Evolutionary conservation across 2,797 vertebrate genomes (phyloP), one percentile per base, ranked within the genome.

Genomic region (Epinephelus coioides): DNA sequence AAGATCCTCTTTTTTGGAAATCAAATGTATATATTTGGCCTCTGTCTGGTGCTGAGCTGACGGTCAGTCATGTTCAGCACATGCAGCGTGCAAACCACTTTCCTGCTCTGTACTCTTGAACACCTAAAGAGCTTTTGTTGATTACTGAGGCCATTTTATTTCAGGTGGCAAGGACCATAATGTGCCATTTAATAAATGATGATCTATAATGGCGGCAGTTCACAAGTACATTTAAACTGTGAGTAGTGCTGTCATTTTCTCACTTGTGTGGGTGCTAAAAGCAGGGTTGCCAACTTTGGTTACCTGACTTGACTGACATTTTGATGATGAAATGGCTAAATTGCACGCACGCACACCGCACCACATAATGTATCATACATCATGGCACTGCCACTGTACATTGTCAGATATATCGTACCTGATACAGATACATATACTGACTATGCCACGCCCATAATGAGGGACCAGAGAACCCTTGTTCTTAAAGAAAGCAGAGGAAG

Each of bases 111-210:
- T 50, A 59, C 60, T 55, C 59, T 56, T 49, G 5, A 75, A 74
- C 25, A 50, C 13, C 21, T 17, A 56, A 80, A 67, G 27, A 15
- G 60, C 19, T 61, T 49, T 47, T 60, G 63, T 54, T 82, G 47
- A 87, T 84, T 61, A 59, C 76, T 38, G 46, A 50, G 11, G 43
- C 4, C 5, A 23, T 76, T 72, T 64, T 34, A 80, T 73, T 67
- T 4, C 53, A 80, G 47, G 62, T 78, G 66, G 18, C 21, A 54
- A 47, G 11, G 49, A 61, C 64, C 49, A 38, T 78, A 54, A 81
- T 53, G 60, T 21, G 8, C 50, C 47, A 14, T 86, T 88, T 88
- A 84, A 85, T 85, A 87, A 91, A 79, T 72, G 2, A 81, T 88
- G 61, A 71, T 72, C 57, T 61, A 50, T 83, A 86, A 88, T 86